Conservation (phyloP, 2,113 vertebrate species). For the Silurus asotus region DNA sequence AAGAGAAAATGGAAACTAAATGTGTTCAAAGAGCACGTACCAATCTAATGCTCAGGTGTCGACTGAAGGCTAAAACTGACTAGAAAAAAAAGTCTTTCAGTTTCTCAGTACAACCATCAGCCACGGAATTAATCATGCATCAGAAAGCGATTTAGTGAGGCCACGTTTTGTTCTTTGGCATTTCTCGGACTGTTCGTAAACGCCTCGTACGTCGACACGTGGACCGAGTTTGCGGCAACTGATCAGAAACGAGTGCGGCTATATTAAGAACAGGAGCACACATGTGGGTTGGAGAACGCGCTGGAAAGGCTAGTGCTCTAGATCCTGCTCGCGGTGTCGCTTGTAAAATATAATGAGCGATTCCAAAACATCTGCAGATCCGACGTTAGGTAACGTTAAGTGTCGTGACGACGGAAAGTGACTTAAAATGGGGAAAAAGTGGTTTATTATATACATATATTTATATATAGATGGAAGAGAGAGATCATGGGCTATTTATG, state of each 20-base stretch:
- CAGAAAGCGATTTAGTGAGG: neutral
- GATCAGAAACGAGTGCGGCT: constrained; percentile 11
- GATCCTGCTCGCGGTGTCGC: neutral
- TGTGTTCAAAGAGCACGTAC: no score
- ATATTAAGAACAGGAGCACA: constrained; percentile 23
- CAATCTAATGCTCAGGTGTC: no score
- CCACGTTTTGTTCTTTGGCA: neutral
- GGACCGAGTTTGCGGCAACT: neutral
- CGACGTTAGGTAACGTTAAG: neutral
- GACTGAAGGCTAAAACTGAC: no score
- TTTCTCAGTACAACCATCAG: no score
- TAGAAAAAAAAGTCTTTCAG: no score
- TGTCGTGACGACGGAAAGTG: neutral
- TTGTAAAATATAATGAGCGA: neutral
- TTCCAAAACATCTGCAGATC: neutral
- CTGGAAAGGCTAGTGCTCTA: neutral
- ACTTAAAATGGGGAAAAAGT: neutral
- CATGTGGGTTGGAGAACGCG: neutral
- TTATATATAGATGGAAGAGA: no score
- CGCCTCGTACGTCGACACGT: neutral
- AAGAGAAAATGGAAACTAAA: no score
- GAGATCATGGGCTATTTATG: neutral
- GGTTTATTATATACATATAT: no score
- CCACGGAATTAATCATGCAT: no score
- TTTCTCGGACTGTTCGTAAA: neutral